Evolutionary conservation across 2,797 vertebrate species (phyloP), one percentile per base, ranked within the genome.

Genomic region (Neosilurus hyrtlii): DNA sequence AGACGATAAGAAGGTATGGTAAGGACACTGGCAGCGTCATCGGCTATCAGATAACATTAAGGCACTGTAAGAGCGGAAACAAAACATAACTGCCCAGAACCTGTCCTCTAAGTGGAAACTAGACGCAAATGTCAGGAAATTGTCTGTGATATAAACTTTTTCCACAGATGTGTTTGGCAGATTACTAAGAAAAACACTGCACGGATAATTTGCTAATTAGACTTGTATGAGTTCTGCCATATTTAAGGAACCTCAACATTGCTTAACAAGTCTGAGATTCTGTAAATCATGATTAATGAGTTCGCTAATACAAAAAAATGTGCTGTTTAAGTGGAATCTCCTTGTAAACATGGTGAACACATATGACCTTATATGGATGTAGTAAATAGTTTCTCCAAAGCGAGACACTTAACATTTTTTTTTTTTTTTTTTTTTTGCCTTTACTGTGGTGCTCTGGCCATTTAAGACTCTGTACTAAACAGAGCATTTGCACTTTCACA

Each of bases 401-500:
- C 35, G 66, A 86, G 66, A 71, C 57, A 73, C 79, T 73, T 82
- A 77, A 54, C 24, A n/a, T 68, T 68, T 37, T 70, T 81, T 79
- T 52, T 71, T 71, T 24, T 73, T 82, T 74, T 59, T 68, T 81
- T 84, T 59, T 81, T 10, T 79, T 63, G 56, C 43, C 78, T 74
- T 85, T 20, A 84, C 80, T 83, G 68, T 81, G 86, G 85, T 90
- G 89, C 90, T 89, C 88, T n/a, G 73, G 81, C 83, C 83, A 82
- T 83, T 85, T 83, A 70, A 62, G 43, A 81, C 63, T 88, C 85
- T 76, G 57, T 86, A 86, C 63, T 76, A 2, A 87, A 72, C 84
- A 85, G 81, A 87, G 77, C 6, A 75, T 91, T 92, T 94, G 93
- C 93, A 94, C 92, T 92, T 93, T 90, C 82, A 54, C 22, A 22